Evolutionary conservation across 2,113 vertebrate species (phyloP), one percentile per base, ranked within the genome.

Genomic region (Cyprinus carpio): DNA sequence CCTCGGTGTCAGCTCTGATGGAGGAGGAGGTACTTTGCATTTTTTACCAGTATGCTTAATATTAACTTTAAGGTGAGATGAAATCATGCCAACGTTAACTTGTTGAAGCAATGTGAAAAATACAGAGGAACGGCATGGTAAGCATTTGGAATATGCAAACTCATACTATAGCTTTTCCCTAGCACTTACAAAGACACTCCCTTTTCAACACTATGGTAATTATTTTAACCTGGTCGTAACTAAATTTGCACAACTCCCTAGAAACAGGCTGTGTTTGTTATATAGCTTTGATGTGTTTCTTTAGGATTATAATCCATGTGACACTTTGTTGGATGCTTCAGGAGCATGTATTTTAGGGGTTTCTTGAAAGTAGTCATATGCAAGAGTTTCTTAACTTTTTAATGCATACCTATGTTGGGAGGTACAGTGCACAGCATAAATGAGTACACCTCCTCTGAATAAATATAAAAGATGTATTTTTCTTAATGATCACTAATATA

Each of bases 11-110:
- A 56, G 95, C 96, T 0, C 77, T 99, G 58, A 94, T 94, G 89
- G 95, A 96, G 72, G 95, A 97, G 23, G 97, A 98, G 96, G 97
- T 98, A 90, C 37, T 92, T 92, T 76, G 10, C 15, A 2, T 46
- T 81, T 40, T 46, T 46, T 46, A 75, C 34, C 9, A 60, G 31
- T 40, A 18, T 76, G 8, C 27, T 76, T 80, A 3, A 9, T 46
- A 25, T 18, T 75, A 23, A 11, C 20, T 43, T 80, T 80, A 5
- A 58, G 27, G 16, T 25, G 1, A 6, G 20, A 54, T 78, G 20
- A 37, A 15, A 62, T 62, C 1, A 12, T 62, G 23, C 11, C 20
- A 25, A 25, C 2, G 23, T 12, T 20, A 64, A 64, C 54, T 3
- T 40, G 23, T 64, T 27, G 7, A 80, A 64, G 13, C 77, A 64